These are phyloP conservation scores for Oreochromis tanganicae DNA, from an alignment of 2,113 vertebrate species.

Conservation along the genomic window DNA sequence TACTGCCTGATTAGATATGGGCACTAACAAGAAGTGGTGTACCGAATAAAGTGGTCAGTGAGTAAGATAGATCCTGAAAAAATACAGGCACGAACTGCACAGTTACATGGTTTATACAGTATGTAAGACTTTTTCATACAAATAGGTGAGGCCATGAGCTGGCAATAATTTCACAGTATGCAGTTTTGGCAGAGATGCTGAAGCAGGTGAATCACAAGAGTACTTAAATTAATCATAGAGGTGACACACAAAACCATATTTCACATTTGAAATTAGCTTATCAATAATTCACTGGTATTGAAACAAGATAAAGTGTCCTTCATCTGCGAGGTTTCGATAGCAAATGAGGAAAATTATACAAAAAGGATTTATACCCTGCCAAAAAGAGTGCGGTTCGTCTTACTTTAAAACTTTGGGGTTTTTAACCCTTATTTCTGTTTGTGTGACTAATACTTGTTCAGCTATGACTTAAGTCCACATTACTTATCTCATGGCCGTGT, in stretches of 20 bases:
- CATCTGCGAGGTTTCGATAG: slow-evolving; percentile 35
- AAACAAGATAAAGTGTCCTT: slow-evolving; percentile 65
- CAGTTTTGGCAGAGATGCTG: slow-evolving; percentile 27
- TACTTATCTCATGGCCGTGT: background rate
- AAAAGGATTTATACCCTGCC: slow-evolving; percentile 34
- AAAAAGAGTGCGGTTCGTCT: background rate
- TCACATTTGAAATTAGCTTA: slow-evolving; percentile 67
- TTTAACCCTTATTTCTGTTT: background rate
- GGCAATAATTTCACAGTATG: slow-evolving; percentile 12
- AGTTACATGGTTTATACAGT: background rate
- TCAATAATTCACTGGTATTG: slow-evolving; percentile 70
- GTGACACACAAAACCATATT: slow-evolving; percentile 55
- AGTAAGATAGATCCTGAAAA: background rate
- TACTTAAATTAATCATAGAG: slow-evolving; percentile 61
- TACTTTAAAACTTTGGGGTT: background rate
- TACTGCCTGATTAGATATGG: background rate
- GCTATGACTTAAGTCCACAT: background rate
- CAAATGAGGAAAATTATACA: slow-evolving; percentile 32
- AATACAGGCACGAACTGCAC: background rate
- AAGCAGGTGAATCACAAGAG: slow-evolving; percentile 41
- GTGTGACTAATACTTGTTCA: background rate
- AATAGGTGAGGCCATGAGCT: background rate
- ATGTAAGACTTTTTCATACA: background rate
- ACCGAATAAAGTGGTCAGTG: background rate
- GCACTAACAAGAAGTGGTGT: background rate